These are phyloP conservation scores for Drosophila tropicalis DNA, from an alignment of 1,140 invertebrate genomes.

Conservation along the genomic window DNA sequence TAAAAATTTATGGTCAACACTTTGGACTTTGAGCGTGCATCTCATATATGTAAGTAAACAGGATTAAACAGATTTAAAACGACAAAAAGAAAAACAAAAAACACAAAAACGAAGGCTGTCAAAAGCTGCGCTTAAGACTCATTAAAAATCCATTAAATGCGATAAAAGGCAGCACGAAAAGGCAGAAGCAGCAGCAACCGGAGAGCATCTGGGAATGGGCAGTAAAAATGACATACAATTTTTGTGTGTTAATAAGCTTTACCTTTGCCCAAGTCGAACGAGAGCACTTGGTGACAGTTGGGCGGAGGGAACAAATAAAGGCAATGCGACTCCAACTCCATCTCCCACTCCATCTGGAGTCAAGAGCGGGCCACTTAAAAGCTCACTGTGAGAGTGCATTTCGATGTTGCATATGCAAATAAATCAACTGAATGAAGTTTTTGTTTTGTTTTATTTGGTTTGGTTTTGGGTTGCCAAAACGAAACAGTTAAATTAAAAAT, in stretches of 20 bases:
- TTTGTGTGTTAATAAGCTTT: conserved; percentile 75
- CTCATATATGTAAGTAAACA: conserved; percentile 49
- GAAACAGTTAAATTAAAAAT: conserved; percentile 29
- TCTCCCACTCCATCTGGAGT: conserved; percentile 6
- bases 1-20: not conserved
- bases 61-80: conserved; percentile 67
- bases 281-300: conserved; percentile 72
- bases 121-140: conserved; percentile 70
- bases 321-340: conserved; percentile 12
- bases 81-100: conserved; percentile 20
- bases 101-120: conserved; percentile 48
- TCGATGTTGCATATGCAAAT: conserved; percentile 81
- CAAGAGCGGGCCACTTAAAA: conserved; percentile 75
- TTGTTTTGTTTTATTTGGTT: not conserved
- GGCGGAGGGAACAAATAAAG: conserved; percentile 27
- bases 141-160: conserved; percentile 80
- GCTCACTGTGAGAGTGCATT: conserved; percentile 78
- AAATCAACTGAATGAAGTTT: conserved; percentile 48
- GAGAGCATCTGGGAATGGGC: not conserved
- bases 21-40: not conserved
- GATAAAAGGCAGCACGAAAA: conserved; percentile 45
- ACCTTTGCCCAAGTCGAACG: conserved; percentile 55
- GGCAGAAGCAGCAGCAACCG: not conserved
- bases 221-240: conserved; percentile 44
- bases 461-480: conserved; percentile 31